Evolutionary conservation across 2,888 invertebrate species (phyloP), one percentile per base, ranked within the genome.

Genomic region (Sarcophaga caerulescens): DNA sequence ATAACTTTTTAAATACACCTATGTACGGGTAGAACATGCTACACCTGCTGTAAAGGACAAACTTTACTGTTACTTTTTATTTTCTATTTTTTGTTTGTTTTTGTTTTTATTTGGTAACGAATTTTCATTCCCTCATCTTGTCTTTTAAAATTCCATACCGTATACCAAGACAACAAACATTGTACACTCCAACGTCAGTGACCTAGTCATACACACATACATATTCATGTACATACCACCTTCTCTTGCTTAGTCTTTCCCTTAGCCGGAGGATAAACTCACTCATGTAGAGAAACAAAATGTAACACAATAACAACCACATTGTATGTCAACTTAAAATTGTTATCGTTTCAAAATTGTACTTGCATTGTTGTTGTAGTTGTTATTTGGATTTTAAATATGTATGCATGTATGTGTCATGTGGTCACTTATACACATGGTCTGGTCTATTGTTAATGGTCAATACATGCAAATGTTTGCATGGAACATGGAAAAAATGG

Each of bases 361-460:
- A 21, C 21, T 47, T 69, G 12, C 5, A 23, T 17, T 52, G 14
- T 47, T 47, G 14, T 14, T 75, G n/a, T 35, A 8, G 10, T 76
- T 66, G 21, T 44, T 59, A 21, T 11, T 47, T 45, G 25, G 44
- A 17, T 5, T 19, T 21, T 8, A 25, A n/a, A n/a, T 69, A 35
- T 77, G 45, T 59, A 5, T 57, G 12, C 47, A 63, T 63, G 45
- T 70, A 57, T 63, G 12, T 52, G 17, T 52, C 5, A 12, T 52
- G 12, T 52, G 59, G 65, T 66, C 80, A 73, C n/a, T 65, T 17
- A 17, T 52, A 68, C 21, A 60, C 74, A 68, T 81, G 74, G 57
- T 17, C 57, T 35, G 35, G 12, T 52, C 35, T 25, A 47, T 69
- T 81, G 68, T 52, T 75, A 68, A 74, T 62, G 62, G 62, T 47